Conservation (phyloP, 2,113 vertebrate genomes). For the Melanostigma gelatinosum region DNA sequence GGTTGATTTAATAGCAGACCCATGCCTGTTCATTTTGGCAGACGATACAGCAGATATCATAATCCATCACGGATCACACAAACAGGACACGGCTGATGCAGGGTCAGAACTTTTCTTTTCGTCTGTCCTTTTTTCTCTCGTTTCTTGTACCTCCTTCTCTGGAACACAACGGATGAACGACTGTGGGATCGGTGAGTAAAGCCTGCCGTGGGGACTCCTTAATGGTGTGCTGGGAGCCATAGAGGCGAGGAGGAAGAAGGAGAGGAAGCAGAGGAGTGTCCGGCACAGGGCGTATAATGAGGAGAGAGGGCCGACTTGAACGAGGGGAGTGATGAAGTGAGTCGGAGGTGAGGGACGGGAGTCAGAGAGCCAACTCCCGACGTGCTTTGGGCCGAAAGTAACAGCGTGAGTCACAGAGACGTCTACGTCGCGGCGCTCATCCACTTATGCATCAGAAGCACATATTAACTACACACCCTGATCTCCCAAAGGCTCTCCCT, state of each 20-base stretch:
- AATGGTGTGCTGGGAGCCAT: constrained; percentile 62
- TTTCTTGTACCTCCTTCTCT: constrained; percentile 37
- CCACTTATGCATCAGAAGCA: constrained; percentile 46
- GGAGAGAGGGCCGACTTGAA: constrained; percentile 55
- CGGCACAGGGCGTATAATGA: constrained; percentile 48
- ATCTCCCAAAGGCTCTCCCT: constrained; percentile 53
- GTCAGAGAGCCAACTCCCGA: constrained; percentile 51
- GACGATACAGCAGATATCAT: constrained; percentile 25
- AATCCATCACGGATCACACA: constrained; percentile 31
- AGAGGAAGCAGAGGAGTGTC: constrained; percentile 50
- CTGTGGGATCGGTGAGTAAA: constrained; percentile 49
- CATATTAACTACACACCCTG: constrained; percentile 47
- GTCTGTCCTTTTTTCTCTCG: constrained; percentile 28
- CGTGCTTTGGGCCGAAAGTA: constrained; percentile 53
- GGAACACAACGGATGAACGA: constrained; percentile 42
- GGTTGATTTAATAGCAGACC: constrained; percentile 36
- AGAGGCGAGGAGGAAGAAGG: constrained; percentile 37
- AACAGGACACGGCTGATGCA: constrained; percentile 14
- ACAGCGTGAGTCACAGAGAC: constrained; percentile 66
- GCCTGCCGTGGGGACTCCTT: constrained; percentile 61
- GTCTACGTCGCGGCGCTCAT: constrained; percentile 25
- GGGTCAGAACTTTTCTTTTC: constrained; percentile 21
- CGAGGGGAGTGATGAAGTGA: constrained; percentile 58
- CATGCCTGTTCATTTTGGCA: constrained; percentile 37
- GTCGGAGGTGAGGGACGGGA: constrained; percentile 40